A percentile compares a stretch with the other conserved stretches of the same genome.
These are phyloP conservation scores for Oryzias celebensis DNA, from an alignment of 2,113 vertebrate species.

Conservation along the genomic window DNA sequence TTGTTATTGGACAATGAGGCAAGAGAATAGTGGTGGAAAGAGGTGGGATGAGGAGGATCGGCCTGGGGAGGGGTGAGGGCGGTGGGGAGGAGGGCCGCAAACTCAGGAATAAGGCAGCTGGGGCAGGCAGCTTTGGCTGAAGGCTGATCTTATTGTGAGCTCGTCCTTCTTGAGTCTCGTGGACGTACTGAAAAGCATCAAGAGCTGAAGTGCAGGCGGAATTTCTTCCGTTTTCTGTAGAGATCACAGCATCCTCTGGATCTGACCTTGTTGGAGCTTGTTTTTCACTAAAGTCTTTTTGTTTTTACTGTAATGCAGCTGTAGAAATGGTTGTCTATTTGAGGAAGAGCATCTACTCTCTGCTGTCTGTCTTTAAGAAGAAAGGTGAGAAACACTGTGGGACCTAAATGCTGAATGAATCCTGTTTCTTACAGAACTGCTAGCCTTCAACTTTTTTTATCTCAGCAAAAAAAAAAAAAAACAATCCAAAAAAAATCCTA, in stretches of 20 bases:
- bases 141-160: conserved; percentile 70
- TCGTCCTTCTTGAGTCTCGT: conserved; percentile 50
- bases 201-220: neutral
- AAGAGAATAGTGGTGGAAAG: conserved; percentile 32
- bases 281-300: neutral
- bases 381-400: conserved; percentile 82
- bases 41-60: neutral
- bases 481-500: neutral
- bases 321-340: conserved; percentile 88
- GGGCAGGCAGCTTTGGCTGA: conserved; percentile 56
- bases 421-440: conserved; percentile 3
- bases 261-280: conserved; percentile 5
- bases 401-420: neutral
- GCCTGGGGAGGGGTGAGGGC: conserved; percentile 27
- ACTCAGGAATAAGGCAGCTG: conserved; percentile 72
- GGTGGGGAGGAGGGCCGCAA: conserved; percentile 54
- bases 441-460: conserved; percentile 4
- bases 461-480: neutral
- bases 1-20: conserved; percentile 53
- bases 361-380: conserved; percentile 91
- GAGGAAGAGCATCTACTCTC: conserved; percentile 83
- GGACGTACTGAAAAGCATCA: conserved; percentile 15
- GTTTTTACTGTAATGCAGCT: conserved; percentile 29
- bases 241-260: neutral
- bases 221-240: neutral